Percentiles rank a stretch among this genome's conserved stretches.
Conservation (phyloP, 2,888 invertebrate genomes). For the Resseliella maxima region DNA sequence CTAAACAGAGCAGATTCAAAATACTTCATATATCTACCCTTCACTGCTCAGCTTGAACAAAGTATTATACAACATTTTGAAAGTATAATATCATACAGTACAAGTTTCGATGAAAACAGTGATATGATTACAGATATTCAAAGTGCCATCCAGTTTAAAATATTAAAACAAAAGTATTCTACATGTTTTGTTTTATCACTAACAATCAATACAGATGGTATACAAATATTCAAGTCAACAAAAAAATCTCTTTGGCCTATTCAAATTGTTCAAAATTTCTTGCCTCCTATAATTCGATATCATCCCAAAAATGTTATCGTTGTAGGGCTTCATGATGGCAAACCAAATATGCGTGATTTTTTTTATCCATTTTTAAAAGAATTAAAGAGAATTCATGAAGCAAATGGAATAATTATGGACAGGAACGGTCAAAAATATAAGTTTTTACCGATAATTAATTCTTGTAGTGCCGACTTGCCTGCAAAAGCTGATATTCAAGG, state of each 20-base stretch:
- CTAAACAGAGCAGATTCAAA: background rate
- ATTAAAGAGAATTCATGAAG: background rate
- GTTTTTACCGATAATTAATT: background rate
- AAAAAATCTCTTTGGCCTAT: background rate
- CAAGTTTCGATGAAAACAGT: background rate
- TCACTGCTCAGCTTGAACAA: background rate
- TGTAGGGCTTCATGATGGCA: background rate
- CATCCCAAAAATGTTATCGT: background rate
- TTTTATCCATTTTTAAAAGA: background rate
- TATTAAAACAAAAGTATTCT: background rate
- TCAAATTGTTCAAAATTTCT: background rate
- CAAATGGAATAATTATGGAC: background rate
- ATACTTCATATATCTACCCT: background rate
- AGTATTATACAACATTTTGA: background rate
- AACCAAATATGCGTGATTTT: background rate
- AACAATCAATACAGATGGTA: background rate
- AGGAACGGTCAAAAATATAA: background rate
- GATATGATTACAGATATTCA: background rate
- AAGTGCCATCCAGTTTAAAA: background rate
- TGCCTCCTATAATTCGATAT: background rate
- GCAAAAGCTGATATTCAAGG: slow-evolving; percentile 27
- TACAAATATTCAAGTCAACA: background rate
- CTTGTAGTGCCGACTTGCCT: background rate
- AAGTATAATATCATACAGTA: background rate
- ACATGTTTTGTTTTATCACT: background rate